These are phyloP conservation scores for Plebejus anna DNA, from an alignment of 2,888 invertebrate species.

Conservation along the genomic window DNA sequence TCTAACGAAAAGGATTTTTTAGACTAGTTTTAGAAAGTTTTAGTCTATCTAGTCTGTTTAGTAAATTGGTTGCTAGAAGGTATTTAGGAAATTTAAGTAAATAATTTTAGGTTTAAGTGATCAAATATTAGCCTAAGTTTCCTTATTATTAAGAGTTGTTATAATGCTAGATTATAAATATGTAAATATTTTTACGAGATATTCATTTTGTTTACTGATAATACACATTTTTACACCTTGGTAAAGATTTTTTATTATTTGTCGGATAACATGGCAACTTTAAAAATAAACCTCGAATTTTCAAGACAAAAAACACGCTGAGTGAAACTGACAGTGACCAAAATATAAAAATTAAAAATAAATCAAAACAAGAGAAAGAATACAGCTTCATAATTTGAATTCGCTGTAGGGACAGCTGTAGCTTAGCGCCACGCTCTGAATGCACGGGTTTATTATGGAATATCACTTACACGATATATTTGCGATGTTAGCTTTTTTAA, in stretches of 20 bases:
- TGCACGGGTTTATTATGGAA: constrained; percentile 47
- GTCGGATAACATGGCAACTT: background rate
- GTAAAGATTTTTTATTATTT: background rate
- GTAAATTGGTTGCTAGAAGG: background rate
- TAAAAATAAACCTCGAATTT: background rate
- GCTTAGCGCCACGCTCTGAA: constrained; percentile 43
- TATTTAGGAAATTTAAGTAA: background rate
- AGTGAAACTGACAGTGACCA: constrained; percentile 15
- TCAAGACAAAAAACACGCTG: background rate
- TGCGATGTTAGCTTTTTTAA: background rate
- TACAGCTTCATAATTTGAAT: constrained; percentile 54
- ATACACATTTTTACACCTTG: background rate
- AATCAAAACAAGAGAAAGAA: constrained; percentile 34
- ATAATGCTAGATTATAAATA: background rate
- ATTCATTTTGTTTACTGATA: background rate
- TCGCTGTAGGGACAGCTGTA: constrained; percentile 53
- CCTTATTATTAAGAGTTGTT: background rate
- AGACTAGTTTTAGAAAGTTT: constrained; percentile 1
- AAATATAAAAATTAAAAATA: constrained; percentile 26
- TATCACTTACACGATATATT: constrained; percentile 19
- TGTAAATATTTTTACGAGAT: too few relatives aligned
- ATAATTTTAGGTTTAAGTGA: background rate
- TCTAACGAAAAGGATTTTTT: constrained; percentile 5
- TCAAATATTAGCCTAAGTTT: background rate
- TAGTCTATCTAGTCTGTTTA: background rate